phyloP scores from a whole-genome alignment of 2,888 invertebrate genomes.

The Coecobrya sp. region DNA sequence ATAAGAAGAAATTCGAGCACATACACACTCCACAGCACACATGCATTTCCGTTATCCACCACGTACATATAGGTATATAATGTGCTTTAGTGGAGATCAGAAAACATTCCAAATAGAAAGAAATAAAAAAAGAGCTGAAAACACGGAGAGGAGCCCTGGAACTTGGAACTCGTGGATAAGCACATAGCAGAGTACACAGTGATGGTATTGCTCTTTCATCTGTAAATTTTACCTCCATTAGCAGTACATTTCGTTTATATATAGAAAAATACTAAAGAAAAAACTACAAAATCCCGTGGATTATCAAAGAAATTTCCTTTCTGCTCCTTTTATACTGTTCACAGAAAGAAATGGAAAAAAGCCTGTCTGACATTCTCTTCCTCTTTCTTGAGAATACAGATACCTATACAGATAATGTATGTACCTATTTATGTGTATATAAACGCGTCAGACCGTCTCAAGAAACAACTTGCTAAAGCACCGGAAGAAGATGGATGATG shows the following conservation, averaged over 20 bases:
- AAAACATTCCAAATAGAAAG: neutral
- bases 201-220: constrained; percentile 59
- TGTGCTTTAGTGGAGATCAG: neutral
- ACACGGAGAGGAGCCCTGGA: neutral
- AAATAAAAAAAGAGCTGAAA: neutral
- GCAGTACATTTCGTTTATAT: constrained; percentile 54
- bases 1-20: no score
- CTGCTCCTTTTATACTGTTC: neutral
- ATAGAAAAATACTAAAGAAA: constrained; percentile 4
- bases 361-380: neutral
- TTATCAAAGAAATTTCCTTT: constrained; percentile 47
- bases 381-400: neutral
- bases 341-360: constrained; percentile 26
- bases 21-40: neutral
- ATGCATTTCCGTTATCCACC: neutral
- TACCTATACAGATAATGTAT: no score
- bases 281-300: constrained; percentile 62
- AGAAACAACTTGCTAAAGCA: constrained; percentile 54
- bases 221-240: constrained; percentile 65
- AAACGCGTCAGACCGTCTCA: constrained; percentile 53
- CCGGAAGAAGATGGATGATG: constrained; percentile 78
- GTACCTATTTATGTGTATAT: no score
- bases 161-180: neutral
- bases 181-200: neutral
- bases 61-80: neutral